These are phyloP conservation scores for Drosophila azteca DNA, from an alignment of 1,140 invertebrate genomes.

Conservation along the genomic window DNA sequence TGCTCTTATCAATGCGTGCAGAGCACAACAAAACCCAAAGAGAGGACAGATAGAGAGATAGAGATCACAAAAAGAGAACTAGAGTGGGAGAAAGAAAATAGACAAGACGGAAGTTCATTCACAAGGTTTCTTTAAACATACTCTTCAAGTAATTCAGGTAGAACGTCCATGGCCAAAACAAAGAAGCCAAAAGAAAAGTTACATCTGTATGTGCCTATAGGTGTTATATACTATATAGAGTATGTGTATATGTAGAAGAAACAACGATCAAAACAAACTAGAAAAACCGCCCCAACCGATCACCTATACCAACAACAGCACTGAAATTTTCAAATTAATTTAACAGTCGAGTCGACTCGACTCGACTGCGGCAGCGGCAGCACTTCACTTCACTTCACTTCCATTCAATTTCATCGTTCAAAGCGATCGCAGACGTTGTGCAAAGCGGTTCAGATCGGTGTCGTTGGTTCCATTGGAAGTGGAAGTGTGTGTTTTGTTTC, in stretches of 20 bases:
- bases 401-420: no score
- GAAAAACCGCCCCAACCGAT: constrained; percentile 60
- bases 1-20: no score
- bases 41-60: no score
- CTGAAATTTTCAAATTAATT: background rate
- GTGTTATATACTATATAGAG: background rate
- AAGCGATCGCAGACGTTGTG: no score
- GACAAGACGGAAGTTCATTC: constrained; percentile 31
- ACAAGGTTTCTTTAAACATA: constrained; percentile 12
- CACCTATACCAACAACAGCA: constrained; percentile 33
- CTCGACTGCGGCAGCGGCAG: no score
- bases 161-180: constrained; percentile 13
- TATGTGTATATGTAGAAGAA: constrained; percentile 32
- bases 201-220: constrained; percentile 7
- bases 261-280: constrained; percentile 66
- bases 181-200: constrained; percentile 7
- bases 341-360: no score
- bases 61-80: no score
- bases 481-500: no score
- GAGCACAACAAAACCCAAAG: background rate
- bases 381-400: no score
- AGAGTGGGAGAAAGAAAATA: background rate
- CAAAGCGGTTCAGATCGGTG: no score
- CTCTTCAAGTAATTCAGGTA: constrained; percentile 28
- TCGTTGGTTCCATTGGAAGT: no score